Evolutionary conservation across 1,140 invertebrate genomes (phyloP), one percentile per base, ranked within the genome.

Genomic region (Ceratosolen solmsi): DNA sequence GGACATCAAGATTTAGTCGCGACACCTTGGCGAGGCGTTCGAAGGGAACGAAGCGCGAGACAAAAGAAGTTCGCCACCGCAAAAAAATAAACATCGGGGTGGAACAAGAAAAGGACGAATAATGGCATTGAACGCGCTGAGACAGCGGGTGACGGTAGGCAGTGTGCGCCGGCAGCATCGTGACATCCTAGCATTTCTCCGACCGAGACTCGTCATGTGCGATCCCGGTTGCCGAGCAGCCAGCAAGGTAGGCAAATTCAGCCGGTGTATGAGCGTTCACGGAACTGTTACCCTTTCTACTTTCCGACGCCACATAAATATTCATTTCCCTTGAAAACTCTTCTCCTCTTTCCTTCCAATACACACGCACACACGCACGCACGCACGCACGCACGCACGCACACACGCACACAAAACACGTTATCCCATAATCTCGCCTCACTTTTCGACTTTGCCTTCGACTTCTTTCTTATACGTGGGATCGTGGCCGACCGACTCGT

Each of bases 141-240:
- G 46, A 46, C 74, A 60, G 13, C 33, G 80, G 49, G 73, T 41
- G 17, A 49, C 68, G 3, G 30, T 2, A 36, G 51, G 49, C 58
- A 25, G 15, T 2, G 15, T 77, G 1, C 25, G 58, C 1, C 2
- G 7, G 4, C 82, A 79, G 27, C 76, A 46, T 1, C 51, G 58
- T 15, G 81, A 79, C 8, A 56, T 73, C 54, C 38, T 13, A 17
- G 33, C 75, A 3, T 56, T 79, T 0, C 36, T 83, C 1, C 25
- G 5, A 51, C 76, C 76, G 2, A 51, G 71, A 41, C 36, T 83
- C 30, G 41, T 74, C 58, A 83, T 83, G 70, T 83, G 75, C 17
- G 70, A 83, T 3, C 68, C n/a, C 2, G 58, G 20, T 0, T 82
- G 68, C 68, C 81, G 75, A 33, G 15, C 36, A 7, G 36, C 27